These are phyloP conservation scores for Caenorhabditis sp. DNA, from an alignment of 2,888 invertebrate species.

Conservation along the genomic window DNA sequence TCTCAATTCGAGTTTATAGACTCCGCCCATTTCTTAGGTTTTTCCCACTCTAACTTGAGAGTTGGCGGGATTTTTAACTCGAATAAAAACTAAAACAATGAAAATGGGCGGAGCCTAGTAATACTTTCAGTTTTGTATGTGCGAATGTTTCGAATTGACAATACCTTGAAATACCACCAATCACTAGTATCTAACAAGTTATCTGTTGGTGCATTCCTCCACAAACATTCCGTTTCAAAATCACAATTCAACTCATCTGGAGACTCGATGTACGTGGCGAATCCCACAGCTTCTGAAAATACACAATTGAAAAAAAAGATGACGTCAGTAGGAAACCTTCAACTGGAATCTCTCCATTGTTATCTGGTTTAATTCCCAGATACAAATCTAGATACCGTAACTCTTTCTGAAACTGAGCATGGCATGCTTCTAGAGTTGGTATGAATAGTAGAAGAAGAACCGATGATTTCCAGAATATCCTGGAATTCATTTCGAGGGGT, in stretches of 20 bases:
- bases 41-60: too few species aligned
- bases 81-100: too few species aligned
- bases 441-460: constrained; percentile 43
- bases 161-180: constrained; percentile 80
- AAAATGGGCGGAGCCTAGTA: too few species aligned
- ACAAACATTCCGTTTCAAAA: constrained; percentile 77
- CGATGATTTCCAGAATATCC: constrained; percentile 20
- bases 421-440: constrained; percentile 60
- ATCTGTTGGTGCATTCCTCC: constrained; percentile 80
- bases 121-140: too few species aligned
- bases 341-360: constrained; percentile 75
- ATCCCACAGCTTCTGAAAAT: constrained; percentile 70
- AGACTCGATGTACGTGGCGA: constrained; percentile 76
- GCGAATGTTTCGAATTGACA: too few species aligned
- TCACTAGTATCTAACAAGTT: constrained; percentile 81
- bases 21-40: too few species aligned
- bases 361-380: constrained; percentile 79
- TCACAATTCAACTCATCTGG: constrained; percentile 78
- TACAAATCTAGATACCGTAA: constrained; percentile 81
- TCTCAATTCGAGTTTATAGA: too few species aligned
- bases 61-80: too few species aligned
- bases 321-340: constrained; percentile 68
- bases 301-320: background rate
- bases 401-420: constrained; percentile 80
- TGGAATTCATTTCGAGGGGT: constrained; percentile 4